Evolutionary conservation across 1,140 invertebrate species (phyloP), one percentile per base, ranked within the genome.

Genomic region (Tribolium castaneum): DNA sequence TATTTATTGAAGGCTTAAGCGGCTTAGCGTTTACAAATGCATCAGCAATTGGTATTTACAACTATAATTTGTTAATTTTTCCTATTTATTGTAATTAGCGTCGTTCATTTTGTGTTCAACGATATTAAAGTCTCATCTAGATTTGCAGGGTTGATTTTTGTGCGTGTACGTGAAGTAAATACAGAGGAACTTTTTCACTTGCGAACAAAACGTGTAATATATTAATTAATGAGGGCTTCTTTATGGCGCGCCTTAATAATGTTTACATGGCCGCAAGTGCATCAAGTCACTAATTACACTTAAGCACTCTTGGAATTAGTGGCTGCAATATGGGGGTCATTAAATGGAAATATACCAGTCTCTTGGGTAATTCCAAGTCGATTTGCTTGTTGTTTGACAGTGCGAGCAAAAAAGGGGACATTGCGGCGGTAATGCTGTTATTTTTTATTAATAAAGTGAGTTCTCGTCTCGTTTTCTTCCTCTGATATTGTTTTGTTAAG

Each of bases 261-360:
- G 56, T 62, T 62, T 25, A 62, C 19, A 34, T 9, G 3, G 19
- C 54, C 30, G 59, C 59, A 39, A 66, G 30, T 66, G 59, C 59
- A 66, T 12, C 59, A n/a, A 35, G 59, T 12, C 30, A 34, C 30
- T 66, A 66, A 66, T 66, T 66, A 66, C 59, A 66, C 59, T 66
- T 66, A 66, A 66, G 30, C 59, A 13, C 59, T 35, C 59, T 66
- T 35, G 59, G 59, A 66, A 66, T 66, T 66, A 66, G 25, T 66
- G 45, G 59, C 6, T 66, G 13, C 59, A 39, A 14, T 14, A 35
- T 39, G 30, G 45, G 30, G 30, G 59, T 66, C 59, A 66, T 66
- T 66, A 66, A 66, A 66, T 35, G 14, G 59, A 35, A 66, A 66
- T 66, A 66, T 35, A 66, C 25, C 9, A 66, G 59, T 66, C 30